Conservation (phyloP, 2,113 vertebrate genomes). For the Cyanoderma ruficeps region DNA sequence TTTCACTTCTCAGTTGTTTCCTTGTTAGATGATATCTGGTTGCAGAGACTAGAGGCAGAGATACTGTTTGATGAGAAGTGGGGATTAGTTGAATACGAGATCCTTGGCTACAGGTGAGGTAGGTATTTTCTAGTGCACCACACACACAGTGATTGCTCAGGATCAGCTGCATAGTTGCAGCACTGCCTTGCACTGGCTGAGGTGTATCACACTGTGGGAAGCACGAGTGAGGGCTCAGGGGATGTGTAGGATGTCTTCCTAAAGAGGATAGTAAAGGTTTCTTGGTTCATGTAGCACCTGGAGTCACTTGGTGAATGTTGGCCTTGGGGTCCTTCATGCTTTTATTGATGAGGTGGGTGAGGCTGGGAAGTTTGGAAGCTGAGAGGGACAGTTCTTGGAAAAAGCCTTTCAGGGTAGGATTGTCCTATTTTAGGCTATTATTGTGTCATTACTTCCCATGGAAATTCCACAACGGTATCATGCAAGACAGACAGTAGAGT, state of each 20-base stretch:
- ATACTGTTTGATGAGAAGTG: neutral
- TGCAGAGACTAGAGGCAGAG: neutral
- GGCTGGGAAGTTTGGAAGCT: neutral
- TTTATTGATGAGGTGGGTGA: neutral
- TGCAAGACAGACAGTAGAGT: neutral
- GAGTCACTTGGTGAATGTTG: neutral
- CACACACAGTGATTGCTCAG: neutral
- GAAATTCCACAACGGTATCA: neutral
- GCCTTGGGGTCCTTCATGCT: neutral
- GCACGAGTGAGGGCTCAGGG: accelerated
- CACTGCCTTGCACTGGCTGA: neutral
- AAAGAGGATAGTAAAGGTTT: neutral
- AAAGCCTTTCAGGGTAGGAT: neutral
- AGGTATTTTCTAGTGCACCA: neutral
- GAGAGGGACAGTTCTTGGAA: neutral
- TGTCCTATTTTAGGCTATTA: neutral
- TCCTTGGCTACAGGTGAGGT: neutral
- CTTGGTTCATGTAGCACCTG: neutral
- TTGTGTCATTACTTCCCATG: neutral
- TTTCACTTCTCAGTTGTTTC: neutral
- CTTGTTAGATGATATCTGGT: neutral
- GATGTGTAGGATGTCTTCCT: neutral
- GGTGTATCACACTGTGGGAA: neutral
- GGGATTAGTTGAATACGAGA: neutral
- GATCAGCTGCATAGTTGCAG: neutral